Conservation (phyloP, 2,888 invertebrate genomes). For the Sarcophaga rosellei region DNA sequence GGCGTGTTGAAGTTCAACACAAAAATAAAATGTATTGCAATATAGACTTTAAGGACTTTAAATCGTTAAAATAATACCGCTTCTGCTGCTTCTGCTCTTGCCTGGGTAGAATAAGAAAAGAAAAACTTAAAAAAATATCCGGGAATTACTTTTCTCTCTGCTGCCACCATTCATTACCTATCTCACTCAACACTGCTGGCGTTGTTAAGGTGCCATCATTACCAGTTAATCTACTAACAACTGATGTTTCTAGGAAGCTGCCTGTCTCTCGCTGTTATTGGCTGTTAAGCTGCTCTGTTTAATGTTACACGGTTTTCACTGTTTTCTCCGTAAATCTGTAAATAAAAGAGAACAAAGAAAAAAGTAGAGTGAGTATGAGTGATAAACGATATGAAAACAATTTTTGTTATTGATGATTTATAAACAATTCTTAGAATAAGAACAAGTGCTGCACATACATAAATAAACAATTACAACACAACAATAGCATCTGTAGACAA, state of each 20-base stretch:
- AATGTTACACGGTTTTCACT: conserved; percentile 13
- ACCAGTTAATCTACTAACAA: conserved; percentile 11
- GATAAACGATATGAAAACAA: conserved; percentile 28
- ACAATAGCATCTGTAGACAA: background rate
- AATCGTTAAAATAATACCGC: background rate
- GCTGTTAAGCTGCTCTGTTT: conserved; percentile 40
- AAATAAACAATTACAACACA: conserved; percentile 42
- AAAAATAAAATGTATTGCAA: no score
- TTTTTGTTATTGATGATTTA: conserved; percentile 70
- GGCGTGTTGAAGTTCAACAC: no score
- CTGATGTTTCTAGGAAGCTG: background rate
- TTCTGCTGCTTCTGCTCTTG: conserved; percentile 49
- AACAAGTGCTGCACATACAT: conserved; percentile 41
- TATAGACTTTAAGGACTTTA: no score
- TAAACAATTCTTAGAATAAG: conserved; percentile 69
- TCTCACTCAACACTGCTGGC: conserved; percentile 8
- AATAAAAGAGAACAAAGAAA: conserved; percentile 30
- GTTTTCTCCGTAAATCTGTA: conserved; percentile 33
- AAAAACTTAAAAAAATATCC: background rate
- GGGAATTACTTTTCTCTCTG: no score
- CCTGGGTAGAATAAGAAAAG: background rate
- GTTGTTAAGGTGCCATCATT: conserved; percentile 1
- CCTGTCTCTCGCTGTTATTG: conserved; percentile 16
- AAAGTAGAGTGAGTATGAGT: conserved; percentile 14
- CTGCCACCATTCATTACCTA: no score